Evolutionary conservation across 2,888 invertebrate genomes (phyloP).

Genomic region (Troides helena): DNA sequence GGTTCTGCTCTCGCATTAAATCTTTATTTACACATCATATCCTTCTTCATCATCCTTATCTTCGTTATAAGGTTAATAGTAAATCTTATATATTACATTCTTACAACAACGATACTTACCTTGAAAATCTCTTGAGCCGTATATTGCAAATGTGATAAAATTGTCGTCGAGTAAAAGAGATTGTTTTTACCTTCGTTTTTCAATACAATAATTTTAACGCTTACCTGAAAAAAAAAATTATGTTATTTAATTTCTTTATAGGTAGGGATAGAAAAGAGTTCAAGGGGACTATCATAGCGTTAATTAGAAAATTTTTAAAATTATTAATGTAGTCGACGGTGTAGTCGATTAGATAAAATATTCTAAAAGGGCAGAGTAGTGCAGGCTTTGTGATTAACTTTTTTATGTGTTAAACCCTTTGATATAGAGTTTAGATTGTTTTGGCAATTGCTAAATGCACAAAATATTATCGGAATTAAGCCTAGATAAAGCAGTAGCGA

Average conservation of each 20-base stretch:
- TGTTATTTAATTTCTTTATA: background rate
- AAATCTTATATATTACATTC: background rate
- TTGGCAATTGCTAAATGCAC: slow-evolving; percentile 42
- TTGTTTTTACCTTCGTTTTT: background rate
- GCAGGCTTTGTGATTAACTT: slow-evolving; percentile 46
- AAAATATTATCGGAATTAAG: slow-evolving; percentile 40
- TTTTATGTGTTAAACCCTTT: slow-evolving; percentile 47
- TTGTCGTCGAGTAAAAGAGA: background rate
- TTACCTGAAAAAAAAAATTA: too few species aligned
- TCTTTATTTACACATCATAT: slow-evolving; percentile 65
- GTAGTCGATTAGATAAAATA: slow-evolving; percentile 79
- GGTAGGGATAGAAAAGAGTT: background rate
- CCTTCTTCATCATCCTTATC: slow-evolving; percentile 34
- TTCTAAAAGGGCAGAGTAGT: slow-evolving; percentile 62
- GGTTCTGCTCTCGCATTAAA: slow-evolving; percentile 70
- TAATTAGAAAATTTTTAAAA: slow-evolving; percentile 78
- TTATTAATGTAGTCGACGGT: slow-evolving; percentile 75
- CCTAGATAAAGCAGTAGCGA: slow-evolving; percentile 73
- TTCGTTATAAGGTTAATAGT: slow-evolving; percentile 44
- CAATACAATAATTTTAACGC: too few species aligned
- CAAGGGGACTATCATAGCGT: slow-evolving; percentile 55
- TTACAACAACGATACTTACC: too few species aligned
- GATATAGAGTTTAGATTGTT: slow-evolving; percentile 59
- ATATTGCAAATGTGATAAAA: too few species aligned
- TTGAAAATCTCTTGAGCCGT: too few species aligned